phyloP scores from a whole-genome alignment of 2,888 invertebrate species.

The Mesorhabditis sp. region DNA sequence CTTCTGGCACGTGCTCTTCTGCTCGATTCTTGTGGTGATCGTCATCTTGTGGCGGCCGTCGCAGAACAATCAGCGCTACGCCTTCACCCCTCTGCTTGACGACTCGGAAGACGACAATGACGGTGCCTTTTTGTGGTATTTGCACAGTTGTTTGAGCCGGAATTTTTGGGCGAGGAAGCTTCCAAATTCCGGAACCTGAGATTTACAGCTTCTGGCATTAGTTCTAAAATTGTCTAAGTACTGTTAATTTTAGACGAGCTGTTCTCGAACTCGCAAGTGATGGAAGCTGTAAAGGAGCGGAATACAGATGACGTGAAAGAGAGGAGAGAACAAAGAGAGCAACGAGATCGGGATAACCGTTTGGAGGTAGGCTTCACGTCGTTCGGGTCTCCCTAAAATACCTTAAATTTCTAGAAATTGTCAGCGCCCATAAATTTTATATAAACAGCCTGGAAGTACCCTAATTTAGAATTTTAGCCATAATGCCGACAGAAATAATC shows the following conservation, averaged over 20 bases:
- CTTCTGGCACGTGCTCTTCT: constrained; percentile 90
- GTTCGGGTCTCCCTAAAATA: too few relatives aligned
- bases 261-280: neutral
- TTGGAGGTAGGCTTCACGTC: neutral
- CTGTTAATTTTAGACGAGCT: neutral
- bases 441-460: too few relatives aligned
- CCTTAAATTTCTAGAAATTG: too few relatives aligned
- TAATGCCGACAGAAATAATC: too few relatives aligned
- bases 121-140: constrained; percentile 11
- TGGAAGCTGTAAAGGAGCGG: neutral
- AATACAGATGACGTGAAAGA: neutral
- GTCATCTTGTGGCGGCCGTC: constrained; percentile 93
- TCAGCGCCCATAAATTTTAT: too few relatives aligned
- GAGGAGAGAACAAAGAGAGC: neutral
- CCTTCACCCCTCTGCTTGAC: constrained; percentile 85
- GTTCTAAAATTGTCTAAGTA: too few relatives aligned
- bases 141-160: too few relatives aligned
- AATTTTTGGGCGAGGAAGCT: too few relatives aligned
- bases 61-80: constrained; percentile 84
- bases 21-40: constrained; percentile 79
- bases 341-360: neutral
- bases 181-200: too few relatives aligned
- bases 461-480: too few relatives aligned
- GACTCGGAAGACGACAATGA: constrained; percentile 75
- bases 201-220: too few relatives aligned